Percentiles rank a stretch among this genome's conserved stretches.
Evolutionary conservation across 2,113 vertebrate genomes (phyloP).

Genomic region (Egretta garzetta): DNA sequence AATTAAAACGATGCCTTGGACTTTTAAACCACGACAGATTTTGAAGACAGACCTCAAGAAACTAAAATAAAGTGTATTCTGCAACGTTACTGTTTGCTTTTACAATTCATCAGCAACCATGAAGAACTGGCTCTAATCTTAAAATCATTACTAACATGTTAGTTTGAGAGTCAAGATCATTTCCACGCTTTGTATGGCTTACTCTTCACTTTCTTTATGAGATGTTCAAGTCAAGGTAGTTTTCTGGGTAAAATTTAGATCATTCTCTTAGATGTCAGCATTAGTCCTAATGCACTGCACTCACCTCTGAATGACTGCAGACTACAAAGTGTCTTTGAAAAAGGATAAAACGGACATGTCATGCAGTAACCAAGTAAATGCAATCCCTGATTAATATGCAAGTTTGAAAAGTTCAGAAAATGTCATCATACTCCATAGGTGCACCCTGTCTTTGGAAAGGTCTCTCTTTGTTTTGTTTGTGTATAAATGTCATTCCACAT

Average conservation of each 20-base stretch:
- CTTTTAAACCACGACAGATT: constrained; percentile 2
- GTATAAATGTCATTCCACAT: constrained; percentile 35
- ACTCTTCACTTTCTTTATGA: background rate
- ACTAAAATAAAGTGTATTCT: background rate
- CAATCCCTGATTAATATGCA: constrained; percentile 76
- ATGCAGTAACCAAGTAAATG: constrained; percentile 75
- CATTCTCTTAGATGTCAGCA: constrained; percentile 27
- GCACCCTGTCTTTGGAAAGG: background rate
- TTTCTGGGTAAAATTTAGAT: constrained; percentile 27
- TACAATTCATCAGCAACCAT: background rate
- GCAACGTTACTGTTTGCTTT: background rate
- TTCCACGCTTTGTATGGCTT: background rate
- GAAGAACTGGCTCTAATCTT: background rate
- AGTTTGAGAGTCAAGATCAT: background rate
- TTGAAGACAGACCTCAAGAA: background rate
- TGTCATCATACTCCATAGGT: constrained; percentile 52
- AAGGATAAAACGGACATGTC: constrained; percentile 56
- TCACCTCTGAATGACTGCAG: constrained; percentile 38
- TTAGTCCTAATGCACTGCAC: background rate
- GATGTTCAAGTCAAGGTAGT: background rate
- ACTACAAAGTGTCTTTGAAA: constrained; percentile 44
- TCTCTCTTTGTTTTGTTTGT: constrained; percentile 9
- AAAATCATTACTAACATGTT: background rate
- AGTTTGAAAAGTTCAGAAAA: constrained; percentile 70
- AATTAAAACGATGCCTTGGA: background rate